Base-by-base conservation (phyloP, 1,140 invertebrate species). In the Phortica variegata region DNA sequence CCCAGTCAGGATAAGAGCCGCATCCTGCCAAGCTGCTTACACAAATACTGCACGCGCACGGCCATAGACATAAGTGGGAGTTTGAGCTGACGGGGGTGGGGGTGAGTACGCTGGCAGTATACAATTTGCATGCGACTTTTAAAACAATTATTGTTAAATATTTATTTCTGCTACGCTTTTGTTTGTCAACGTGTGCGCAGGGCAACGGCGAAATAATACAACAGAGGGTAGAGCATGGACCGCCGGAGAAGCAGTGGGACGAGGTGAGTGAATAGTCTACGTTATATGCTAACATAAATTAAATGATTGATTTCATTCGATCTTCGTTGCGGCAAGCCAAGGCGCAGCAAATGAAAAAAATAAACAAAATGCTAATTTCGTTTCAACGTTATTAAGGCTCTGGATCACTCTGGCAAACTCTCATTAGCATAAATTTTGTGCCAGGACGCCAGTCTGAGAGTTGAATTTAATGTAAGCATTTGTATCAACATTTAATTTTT, bases 141-240 rank as follows among this genome's bases (percentile, higher is more conserved):
- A 68, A 68, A 68, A 68, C 63, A 68, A 68, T 68, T 68, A 68
- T 68, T 68, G 63, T 68, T 68, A 68, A 68, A 68, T 68, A 68
- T 68, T 68, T 68, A 68, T 68, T 63, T 68, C 63, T 60, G 48
- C n/a, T n/a, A n/a, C n/a, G n/a, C n/a, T n/a, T n/a, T n/a, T n/a
- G n/a, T n/a, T n/a, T n/a, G n/a, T n/a, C n/a, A n/a, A n/a, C n/a
- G n/a, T n/a, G n/a, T n/a, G n/a, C n/a, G n/a, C n/a, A n/a, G n/a
- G n/a, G n/a, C n/a, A n/a, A n/a, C n/a, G n/a, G n/a, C n/a, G n/a
- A n/a, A n/a, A n/a, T n/a, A n/a, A n/a, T n/a, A n/a, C n/a, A n/a
- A n/a, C n/a, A n/a, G n/a, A n/a, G n/a, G n/a, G n/a, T n/a, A n/a
- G 13, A 10, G 16, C 12, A 3, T 26, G 17, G 16, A 32, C 34